These are phyloP conservation scores for Rhinoptilus africanus DNA, from an alignment of 2,113 vertebrate species.

Conservation along the genomic window DNA sequence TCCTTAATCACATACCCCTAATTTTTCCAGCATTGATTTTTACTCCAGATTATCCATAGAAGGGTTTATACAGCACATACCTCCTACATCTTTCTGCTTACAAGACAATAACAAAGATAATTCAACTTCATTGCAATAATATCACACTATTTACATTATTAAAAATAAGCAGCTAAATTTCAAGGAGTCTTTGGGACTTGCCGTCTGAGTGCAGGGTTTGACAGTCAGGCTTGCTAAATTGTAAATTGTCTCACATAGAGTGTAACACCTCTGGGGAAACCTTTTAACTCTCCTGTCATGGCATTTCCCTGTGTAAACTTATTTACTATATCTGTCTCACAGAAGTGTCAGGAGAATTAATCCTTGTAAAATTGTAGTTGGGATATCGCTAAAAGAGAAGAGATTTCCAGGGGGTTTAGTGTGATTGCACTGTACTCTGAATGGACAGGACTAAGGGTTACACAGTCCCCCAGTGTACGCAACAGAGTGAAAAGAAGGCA, in stretches of 20 bases:
- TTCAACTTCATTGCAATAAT: not conserved
- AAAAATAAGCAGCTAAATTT: not conserved
- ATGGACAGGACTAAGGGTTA: too few species aligned
- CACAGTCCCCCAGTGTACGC: too few species aligned
- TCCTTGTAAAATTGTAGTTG: not conserved
- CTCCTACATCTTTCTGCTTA: not conserved
- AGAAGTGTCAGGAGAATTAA: not conserved
- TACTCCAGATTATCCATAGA: not conserved
- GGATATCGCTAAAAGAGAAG: not conserved
- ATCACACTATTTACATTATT: not conserved
- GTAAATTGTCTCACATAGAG: not conserved
- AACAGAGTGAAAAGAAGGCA: not conserved
- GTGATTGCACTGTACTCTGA: not conserved
- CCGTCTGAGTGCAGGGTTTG: not conserved
- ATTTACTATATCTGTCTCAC: not conserved
- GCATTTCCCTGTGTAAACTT: not conserved
- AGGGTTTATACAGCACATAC: not conserved
- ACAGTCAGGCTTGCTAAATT: not conserved
- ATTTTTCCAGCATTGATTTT: constrained; percentile 49
- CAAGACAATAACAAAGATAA: not conserved
- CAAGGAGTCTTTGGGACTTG: not conserved
- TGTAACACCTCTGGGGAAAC: not conserved
- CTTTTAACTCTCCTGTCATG: not conserved
- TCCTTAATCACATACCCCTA: constrained; percentile 8
- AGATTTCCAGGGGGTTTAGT: not conserved